Conservation (phyloP, 2,888 invertebrate genomes). For the Graphium colonna region DNA sequence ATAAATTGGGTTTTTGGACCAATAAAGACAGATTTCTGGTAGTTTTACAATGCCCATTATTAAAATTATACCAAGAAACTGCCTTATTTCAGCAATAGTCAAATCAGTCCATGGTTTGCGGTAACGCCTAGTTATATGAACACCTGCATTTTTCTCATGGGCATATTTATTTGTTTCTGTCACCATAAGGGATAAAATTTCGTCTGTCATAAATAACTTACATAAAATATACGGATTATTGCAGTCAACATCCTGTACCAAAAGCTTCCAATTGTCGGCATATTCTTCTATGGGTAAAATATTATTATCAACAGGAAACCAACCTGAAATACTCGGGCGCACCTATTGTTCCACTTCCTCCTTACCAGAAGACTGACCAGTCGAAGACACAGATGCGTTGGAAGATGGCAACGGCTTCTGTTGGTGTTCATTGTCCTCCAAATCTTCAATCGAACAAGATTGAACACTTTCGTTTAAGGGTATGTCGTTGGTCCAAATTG, state of each 20-base stretch:
- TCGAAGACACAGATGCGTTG: neutral
- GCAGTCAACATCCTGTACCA: neutral
- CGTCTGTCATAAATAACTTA: neutral
- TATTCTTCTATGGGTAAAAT: conserved; percentile 1
- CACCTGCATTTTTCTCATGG: no score
- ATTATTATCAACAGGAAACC: neutral
- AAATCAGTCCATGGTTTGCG: neutral
- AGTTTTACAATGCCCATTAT: neutral
- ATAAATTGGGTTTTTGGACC: neutral
- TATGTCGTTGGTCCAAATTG: neutral
- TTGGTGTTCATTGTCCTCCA: neutral
- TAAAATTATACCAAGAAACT: neutral
- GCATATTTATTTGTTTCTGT: no score
- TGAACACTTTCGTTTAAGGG: neutral
- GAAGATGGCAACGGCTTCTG: neutral
- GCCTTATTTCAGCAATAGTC: neutral
- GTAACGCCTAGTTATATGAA: neutral
- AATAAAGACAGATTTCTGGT: neutral
- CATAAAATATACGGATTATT: neutral
- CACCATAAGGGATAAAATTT: no score
- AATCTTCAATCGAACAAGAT: neutral
- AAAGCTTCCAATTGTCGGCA: neutral
- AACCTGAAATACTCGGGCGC: neutral
- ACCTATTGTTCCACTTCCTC: neutral
- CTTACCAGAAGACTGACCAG: neutral